These are phyloP conservation scores for Pterostichus madidus DNA, from an alignment of 2,888 invertebrate genomes.

Conservation along the genomic window DNA sequence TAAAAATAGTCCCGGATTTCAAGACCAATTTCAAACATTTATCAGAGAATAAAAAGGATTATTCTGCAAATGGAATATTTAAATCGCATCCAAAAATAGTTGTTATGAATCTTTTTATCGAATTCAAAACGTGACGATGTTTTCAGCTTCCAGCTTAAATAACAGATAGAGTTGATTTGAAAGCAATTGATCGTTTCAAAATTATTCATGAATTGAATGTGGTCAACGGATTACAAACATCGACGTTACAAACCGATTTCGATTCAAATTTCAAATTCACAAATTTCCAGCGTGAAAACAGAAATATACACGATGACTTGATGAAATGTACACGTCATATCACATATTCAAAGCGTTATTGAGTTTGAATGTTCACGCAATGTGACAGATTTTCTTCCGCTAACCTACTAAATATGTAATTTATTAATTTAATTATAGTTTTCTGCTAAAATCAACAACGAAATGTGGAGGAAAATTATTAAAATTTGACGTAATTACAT, in stretches of 20 bases:
- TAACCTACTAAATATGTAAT: background rate
- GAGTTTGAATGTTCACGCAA: conserved; percentile 13
- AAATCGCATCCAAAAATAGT: conserved; percentile 13
- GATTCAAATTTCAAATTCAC: background rate
- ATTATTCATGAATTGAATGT: conserved; percentile 38
- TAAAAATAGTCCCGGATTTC: too few relatives aligned
- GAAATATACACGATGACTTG: conserved; percentile 4
- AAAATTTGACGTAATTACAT: background rate
- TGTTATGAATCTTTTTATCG: background rate
- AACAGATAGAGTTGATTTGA: conserved; percentile 5
- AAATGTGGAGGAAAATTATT: background rate
- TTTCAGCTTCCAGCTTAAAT: conserved; percentile 13
- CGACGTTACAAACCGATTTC: conserved; percentile 17
- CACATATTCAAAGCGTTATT: conserved; percentile 13
- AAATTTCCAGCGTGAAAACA: too few relatives aligned
- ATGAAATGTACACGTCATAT: conserved; percentile 28
- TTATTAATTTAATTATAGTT: conserved; percentile 3
- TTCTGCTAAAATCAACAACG: background rate
- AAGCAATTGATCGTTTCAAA: conserved; percentile 29
- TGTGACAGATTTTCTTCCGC: conserved; percentile 14
- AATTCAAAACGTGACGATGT: conserved; percentile 14
- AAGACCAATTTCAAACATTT: too few relatives aligned
- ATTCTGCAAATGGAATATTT: conserved; percentile 11
- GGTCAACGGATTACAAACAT: conserved; percentile 20
- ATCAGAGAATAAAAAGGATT: too few relatives aligned